A percentile compares a stretch with the other conserved stretches of the same genome.
These are phyloP conservation scores for Prolemur simus DNA, from an alignment of 2,113 vertebrate genomes.

Conservation along the genomic window DNA sequence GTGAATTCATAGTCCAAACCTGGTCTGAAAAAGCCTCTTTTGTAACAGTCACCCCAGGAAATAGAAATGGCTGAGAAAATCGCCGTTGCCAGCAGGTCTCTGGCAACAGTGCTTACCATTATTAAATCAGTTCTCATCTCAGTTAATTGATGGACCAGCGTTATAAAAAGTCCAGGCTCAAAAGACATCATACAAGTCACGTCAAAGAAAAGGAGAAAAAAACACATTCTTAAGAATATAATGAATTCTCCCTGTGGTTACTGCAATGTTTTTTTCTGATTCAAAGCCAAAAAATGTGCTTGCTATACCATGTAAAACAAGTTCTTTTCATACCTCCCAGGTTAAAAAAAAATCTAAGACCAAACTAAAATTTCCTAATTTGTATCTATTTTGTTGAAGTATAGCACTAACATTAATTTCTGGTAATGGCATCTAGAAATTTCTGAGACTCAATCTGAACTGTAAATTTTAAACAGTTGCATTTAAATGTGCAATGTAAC, in stretches of 20 bases:
- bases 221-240: constrained; percentile 43
- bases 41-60: constrained; percentile 36
- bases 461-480: constrained; percentile 3
- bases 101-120: constrained; percentile 17
- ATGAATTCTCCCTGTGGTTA: constrained; percentile 39
- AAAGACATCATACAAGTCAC: constrained; percentile 39
- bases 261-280: neutral
- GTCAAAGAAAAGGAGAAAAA: constrained; percentile 13
- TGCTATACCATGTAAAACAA: neutral
- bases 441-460: constrained; percentile 13
- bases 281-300: neutral
- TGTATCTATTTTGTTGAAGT: constrained; percentile 13
- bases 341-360: constrained; percentile 23
- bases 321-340: neutral
- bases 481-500: neutral
- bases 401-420: constrained; percentile 20
- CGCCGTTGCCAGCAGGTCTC: constrained; percentile 27
- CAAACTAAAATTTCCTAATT: constrained; percentile 16
- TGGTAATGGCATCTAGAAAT: neutral
- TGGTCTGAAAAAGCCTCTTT: constrained; percentile 54
- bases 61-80: constrained; percentile 52
- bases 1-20: constrained; percentile 40
- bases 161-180: constrained; percentile 49
- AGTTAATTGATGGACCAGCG: constrained; percentile 33
- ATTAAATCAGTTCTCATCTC: constrained; percentile 57